phyloP scores from a whole-genome alignment of 2,797 vertebrate genomes.

The Sebastes cheni region DNA sequence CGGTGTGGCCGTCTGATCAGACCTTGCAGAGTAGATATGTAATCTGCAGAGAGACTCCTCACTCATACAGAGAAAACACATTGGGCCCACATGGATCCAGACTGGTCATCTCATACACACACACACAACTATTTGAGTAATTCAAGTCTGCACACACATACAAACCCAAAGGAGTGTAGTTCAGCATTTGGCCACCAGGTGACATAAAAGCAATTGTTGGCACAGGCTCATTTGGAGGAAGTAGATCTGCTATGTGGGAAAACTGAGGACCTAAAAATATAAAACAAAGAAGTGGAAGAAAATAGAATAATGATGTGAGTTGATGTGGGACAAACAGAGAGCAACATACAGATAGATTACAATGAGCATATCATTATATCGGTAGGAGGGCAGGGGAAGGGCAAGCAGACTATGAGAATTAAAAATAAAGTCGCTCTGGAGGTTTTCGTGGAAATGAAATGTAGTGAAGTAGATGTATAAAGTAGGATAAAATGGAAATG shows the following conservation, averaged over 20 bases:
- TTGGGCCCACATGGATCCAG: constrained; percentile 20
- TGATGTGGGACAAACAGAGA: background rate
- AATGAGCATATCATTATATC: background rate
- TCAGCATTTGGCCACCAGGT: constrained; percentile 58
- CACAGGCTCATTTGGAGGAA: background rate
- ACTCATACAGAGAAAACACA: constrained; percentile 9
- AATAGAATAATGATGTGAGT: no score
- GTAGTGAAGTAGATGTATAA: background rate
- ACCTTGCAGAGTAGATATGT: background rate
- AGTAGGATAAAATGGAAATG: background rate
- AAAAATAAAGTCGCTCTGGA: background rate
- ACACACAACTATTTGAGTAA: constrained; percentile 1
- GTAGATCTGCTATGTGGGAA: background rate
- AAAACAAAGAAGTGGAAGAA: background rate
- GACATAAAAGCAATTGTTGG: constrained; percentile 44
- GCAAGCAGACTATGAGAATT: background rate
- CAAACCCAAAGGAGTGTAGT: constrained; percentile 19
- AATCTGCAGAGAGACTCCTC: background rate
- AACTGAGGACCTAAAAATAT: background rate
- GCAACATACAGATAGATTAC: background rate
- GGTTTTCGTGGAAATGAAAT: background rate
- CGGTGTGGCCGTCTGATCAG: background rate
- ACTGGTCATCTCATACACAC: background rate
- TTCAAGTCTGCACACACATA: background rate
- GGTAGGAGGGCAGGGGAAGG: rapidly evolving